Conservation (phyloP, 2,888 invertebrate species). For the Drosophila fulvimacula region DNA sequence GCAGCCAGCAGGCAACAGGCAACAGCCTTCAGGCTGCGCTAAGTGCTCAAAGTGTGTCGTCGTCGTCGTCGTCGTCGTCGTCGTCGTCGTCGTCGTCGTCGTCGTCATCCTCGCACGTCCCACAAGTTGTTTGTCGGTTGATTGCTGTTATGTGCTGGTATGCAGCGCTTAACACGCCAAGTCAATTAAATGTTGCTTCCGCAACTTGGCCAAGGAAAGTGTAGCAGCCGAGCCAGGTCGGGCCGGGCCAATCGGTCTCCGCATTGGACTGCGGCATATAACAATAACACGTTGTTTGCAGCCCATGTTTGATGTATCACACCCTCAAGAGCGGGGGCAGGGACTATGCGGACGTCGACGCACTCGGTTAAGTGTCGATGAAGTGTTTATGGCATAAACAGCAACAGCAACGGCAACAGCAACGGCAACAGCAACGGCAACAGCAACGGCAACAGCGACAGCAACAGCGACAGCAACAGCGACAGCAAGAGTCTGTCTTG, state of each 20-base stretch:
- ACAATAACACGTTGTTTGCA: slow-evolving; percentile 49
- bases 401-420: slow-evolving; percentile 18
- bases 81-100: slow-evolving; percentile 5
- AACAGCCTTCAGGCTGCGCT: slow-evolving; percentile 7
- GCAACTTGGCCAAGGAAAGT: slow-evolving; percentile 66
- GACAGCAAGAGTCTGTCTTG: slow-evolving; percentile 17
- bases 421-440: background rate
- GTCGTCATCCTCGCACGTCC: slow-evolving; percentile 44
- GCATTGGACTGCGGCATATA: slow-evolving; percentile 3
- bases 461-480: slow-evolving; percentile 2
- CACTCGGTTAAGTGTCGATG: slow-evolving; percentile 56
- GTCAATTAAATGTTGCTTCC: slow-evolving; percentile 76
- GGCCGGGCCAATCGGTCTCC: background rate
- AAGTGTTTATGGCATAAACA: slow-evolving; percentile 66
- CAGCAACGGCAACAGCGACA: slow-evolving; percentile 1
- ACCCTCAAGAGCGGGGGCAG: slow-evolving; percentile 28
- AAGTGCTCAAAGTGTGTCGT: slow-evolving; percentile 47
- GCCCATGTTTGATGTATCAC: slow-evolving; percentile 65
- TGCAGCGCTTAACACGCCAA: slow-evolving; percentile 73
- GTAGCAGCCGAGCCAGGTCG: slow-evolving; percentile 40
- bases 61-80: slow-evolving; percentile 17
- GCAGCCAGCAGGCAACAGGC: background rate
- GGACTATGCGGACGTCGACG: slow-evolving; percentile 14
- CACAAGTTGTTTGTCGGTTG: slow-evolving; percentile 69
- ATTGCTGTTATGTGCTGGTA: slow-evolving; percentile 72